Evolutionary conservation across 2,888 invertebrate species (phyloP), one percentile per base, ranked within the genome.

Genomic region (Malachius bipustulatus): DNA sequence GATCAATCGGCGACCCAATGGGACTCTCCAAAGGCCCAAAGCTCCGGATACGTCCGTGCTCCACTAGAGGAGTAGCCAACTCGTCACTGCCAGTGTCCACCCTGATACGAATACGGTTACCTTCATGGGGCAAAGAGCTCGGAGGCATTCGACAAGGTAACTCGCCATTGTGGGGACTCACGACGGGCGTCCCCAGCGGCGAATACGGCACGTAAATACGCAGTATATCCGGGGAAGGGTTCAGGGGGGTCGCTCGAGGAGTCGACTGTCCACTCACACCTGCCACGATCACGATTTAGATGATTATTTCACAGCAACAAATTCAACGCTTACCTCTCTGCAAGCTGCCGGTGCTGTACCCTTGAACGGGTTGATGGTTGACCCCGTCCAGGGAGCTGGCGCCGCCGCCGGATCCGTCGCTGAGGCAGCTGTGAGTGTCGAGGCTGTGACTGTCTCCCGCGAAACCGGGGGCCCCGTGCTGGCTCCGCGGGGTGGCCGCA

Each of bases 131-230:
- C 44, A 69, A 67, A 4, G 72, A 63, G 24, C 73, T 70, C 12
- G 67, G 69, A 38, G 64, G 54, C 34, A 62, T 62, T 45, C 64
- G 63, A 36, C 62, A 60, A 31, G 15, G 19, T 28, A 47, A 32
- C 37, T 55, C 51, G 54, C 66, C 50, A 71, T 73, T 72, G 31
- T 70, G 70, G 42, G 67, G 66, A 57, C 46, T 70, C 52, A 59
- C 65, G 51, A 54, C 64, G 47, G 47, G 72, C 52, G 55, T 63
- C 34, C 69, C 71, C 1, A 71, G 55, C 8, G 73, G 73, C n/a
- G 73, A 71, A 59, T 82, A 83, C 2, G 82, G 81, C 35, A 84
- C 83, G 60, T 82, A 83, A 44, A 84, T 83, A 40, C 83, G 69
- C 32, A 84, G 73, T 30, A 82, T 73, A 58, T 83, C 83, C 30